Evolutionary conservation across 92 coral and sea anemone species (phyloP).

Genomic region (Siderastrea siderea): DNA sequence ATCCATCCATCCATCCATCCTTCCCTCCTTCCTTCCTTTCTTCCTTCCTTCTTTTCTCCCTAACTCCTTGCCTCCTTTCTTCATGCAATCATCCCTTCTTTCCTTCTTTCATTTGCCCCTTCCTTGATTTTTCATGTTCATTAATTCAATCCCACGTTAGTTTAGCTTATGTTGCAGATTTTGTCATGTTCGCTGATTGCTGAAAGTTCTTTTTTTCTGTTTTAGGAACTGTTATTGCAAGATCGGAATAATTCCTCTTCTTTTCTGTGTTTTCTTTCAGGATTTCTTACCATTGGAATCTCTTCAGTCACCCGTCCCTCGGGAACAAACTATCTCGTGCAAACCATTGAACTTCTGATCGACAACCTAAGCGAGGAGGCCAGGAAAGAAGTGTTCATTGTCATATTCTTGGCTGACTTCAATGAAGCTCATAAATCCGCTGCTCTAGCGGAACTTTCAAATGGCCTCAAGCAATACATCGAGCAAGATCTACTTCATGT

Average conservation of each 20-base stretch:
- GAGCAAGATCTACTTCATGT: conserved; percentile 51
- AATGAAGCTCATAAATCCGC: conserved; percentile 22
- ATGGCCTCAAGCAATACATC: conserved; percentile 17
- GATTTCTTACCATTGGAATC: conserved; percentile 66
- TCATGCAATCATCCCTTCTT: too few species aligned
- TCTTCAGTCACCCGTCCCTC: conserved; percentile 49
- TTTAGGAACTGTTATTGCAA: too few species aligned
- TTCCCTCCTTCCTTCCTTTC: neutral
- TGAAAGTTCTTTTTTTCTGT: neutral
- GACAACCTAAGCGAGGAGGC: conserved; percentile 38
- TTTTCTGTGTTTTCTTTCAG: neutral
- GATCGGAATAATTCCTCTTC: neutral
- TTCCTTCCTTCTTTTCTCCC: neutral
- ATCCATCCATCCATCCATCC: neutral
- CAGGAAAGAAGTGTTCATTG: conserved; percentile 24
- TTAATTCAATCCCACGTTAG: neutral
- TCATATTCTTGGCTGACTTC: conserved; percentile 65
- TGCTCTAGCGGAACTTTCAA: neutral
- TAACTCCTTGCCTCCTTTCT: too few species aligned
- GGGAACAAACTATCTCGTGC: conserved; percentile 16
- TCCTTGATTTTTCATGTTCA: too few species aligned
- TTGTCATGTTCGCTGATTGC: neutral
- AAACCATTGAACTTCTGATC: conserved; percentile 33
- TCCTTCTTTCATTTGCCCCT: too few species aligned
- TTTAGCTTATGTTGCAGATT: too few species aligned